A percentile compares a stretch with the other conserved stretches of the same genome.
These are phyloP conservation scores for Apoda limacodes DNA, from an alignment of 2,888 invertebrate genomes.

Conservation along the genomic window DNA sequence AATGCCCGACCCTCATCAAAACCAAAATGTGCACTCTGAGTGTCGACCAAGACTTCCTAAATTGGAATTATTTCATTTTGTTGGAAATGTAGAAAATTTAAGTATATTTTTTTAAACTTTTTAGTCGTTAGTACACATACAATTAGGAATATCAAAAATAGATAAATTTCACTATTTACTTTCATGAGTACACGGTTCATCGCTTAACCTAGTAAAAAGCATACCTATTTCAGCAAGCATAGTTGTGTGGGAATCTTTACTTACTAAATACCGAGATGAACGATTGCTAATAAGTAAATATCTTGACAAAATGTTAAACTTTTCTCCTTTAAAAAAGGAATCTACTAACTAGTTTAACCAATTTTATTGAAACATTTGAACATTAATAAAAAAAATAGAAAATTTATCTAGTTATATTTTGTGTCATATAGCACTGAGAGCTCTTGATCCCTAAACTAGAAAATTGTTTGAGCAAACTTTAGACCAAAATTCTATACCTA, in stretches of 20 bases:
- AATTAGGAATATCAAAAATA: slow-evolving; percentile 6
- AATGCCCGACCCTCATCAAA: too few relatives aligned
- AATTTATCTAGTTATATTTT: slow-evolving; percentile 7
- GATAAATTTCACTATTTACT: slow-evolving; percentile 13
- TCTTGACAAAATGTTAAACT: slow-evolving; percentile 13
- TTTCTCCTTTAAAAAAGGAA: slow-evolving; percentile 13
- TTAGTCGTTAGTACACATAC: slow-evolving; percentile 12
- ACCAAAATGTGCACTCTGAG: too few relatives aligned
- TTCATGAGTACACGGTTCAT: too few relatives aligned
- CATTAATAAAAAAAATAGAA: slow-evolving; percentile 10
- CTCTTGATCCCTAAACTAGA: slow-evolving; percentile 6
- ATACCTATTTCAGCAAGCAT: slow-evolving; percentile 9
- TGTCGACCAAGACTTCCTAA: too few relatives aligned
- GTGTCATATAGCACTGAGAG: slow-evolving; percentile 9
- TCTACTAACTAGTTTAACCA: slow-evolving; percentile 4
- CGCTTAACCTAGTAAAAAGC: too few relatives aligned
- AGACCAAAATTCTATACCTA: slow-evolving; percentile 8
- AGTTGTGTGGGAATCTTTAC: slow-evolving; percentile 13
- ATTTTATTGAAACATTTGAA: slow-evolving; percentile 11
- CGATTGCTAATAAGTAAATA: slow-evolving; percentile 9
- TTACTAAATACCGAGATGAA: slow-evolving; percentile 16
- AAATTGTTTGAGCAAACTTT: slow-evolving; percentile 8
- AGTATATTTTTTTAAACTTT: slow-evolving; percentile 15
- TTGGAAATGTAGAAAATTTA: slow-evolving; percentile 5
- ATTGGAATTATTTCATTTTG: slow-evolving; percentile 4